These are phyloP conservation scores for Centropristis striata DNA, from an alignment of 2,113 vertebrate genomes.

Conservation along the genomic window DNA sequence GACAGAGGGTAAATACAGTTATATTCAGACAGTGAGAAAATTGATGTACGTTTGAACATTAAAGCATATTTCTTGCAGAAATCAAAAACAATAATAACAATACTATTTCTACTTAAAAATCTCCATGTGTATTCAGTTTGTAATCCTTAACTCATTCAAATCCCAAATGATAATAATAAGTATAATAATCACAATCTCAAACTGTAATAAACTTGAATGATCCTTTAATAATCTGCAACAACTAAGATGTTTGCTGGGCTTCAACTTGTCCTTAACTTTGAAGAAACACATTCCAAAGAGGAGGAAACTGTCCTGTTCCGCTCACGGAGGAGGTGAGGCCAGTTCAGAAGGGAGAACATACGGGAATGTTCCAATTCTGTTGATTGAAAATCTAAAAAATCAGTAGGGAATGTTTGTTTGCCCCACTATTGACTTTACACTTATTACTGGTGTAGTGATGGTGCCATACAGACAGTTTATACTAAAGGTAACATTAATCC, in stretches of 20 bases:
- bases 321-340: not conserved
- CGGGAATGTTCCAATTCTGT: not conserved
- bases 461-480: slow-evolving; percentile 11
- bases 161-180: no score
- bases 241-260: not conserved
- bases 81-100: no score
- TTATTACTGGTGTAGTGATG: not conserved
- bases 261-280: not conserved
- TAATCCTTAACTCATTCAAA: no score
- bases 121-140: no score
- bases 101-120: no score
- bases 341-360: not conserved
- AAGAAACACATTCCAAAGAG: not conserved
- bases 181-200: not conserved
- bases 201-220: not conserved
- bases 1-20: no score
- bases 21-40: no score
- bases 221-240: not conserved
- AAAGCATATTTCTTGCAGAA: no score
- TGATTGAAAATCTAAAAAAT: not conserved
- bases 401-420: no score
- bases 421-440: not conserved
- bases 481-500: slow-evolving; percentile 60
- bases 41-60: no score
- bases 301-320: not conserved